phyloP scores from a whole-genome alignment of 30 jellyfish, hydroid and myxozoan species.

The Hydra vulgaris region DNA sequence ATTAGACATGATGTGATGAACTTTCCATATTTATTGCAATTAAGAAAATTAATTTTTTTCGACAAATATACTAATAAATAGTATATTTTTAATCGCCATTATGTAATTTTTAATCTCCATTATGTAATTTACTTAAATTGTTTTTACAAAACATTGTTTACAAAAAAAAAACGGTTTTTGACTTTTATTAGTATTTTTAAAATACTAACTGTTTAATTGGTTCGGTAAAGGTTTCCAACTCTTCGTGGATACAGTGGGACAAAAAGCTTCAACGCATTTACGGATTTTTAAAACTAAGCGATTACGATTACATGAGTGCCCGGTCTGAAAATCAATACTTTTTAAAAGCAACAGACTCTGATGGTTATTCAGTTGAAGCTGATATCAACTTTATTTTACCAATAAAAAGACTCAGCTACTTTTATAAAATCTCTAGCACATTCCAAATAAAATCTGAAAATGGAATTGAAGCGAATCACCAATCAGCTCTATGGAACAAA shows the following conservation, averaged over 20 bases:
- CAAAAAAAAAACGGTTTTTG: neutral
- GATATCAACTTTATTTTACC: neutral
- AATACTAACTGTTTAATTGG: neutral
- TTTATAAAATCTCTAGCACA: neutral
- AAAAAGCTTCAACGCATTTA: conserved; percentile 34
- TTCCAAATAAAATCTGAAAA: neutral
- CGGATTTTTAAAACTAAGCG: conserved; percentile 67
- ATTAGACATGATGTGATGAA: too few relatives aligned
- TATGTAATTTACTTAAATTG: too few relatives aligned
- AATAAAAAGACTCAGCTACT: neutral
- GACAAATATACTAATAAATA: too few relatives aligned
- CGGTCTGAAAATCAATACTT: conserved; percentile 9
- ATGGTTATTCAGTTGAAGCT: neutral
- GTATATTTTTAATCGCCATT: too few relatives aligned
- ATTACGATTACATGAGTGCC: conserved; percentile 8
- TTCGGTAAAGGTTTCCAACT: neutral
- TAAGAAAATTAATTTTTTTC: too few relatives aligned
- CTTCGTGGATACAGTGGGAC: conserved; percentile 81
- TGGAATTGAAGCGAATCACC: conserved; percentile 1
- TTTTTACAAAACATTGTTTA: too few relatives aligned
- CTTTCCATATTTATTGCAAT: too few relatives aligned
- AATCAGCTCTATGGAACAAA: neutral
- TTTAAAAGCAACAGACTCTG: conserved; percentile 30
- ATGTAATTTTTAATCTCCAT: too few relatives aligned
- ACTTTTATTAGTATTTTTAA: too few relatives aligned